Conservation (phyloP, 2,113 vertebrate species). For the Psephotus haematonotus region DNA sequence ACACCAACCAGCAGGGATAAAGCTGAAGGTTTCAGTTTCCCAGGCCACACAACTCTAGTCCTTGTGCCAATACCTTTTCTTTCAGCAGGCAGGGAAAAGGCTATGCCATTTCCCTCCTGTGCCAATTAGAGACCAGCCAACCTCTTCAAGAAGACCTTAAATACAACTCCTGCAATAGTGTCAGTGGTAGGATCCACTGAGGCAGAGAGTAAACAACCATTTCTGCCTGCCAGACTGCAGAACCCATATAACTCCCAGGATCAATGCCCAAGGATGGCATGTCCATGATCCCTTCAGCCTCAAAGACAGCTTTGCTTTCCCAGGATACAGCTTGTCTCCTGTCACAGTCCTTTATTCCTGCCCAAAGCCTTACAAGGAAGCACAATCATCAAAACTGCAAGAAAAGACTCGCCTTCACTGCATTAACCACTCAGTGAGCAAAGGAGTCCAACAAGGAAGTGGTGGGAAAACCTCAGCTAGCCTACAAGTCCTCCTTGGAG, state of each 20-base stretch:
- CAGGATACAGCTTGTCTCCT: background rate
- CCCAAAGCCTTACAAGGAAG: background rate
- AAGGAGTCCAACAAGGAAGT: background rate
- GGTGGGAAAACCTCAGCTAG: background rate
- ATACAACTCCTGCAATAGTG: background rate
- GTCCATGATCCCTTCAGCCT: background rate
- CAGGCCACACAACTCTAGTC: rapidly evolving
- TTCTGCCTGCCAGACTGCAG: background rate
- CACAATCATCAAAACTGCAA: background rate
- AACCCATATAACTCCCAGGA: background rate
- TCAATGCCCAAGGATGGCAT: background rate
- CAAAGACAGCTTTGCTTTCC: background rate
- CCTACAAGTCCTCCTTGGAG: background rate
- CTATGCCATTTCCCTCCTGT: background rate
- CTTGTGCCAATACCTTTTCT: background rate
- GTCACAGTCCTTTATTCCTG: background rate
- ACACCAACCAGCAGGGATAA: background rate
- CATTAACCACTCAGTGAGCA: background rate
- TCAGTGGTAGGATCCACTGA: background rate
- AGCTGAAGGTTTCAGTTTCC: background rate
- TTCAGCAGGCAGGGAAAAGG: background rate
- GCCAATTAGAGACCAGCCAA: background rate
- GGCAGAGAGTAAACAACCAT: background rate
- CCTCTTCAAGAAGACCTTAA: background rate
- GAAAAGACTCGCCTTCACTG: background rate